Evolutionary conservation across 2,888 invertebrate species (phyloP).

Genomic region (Xylota sylvarum): DNA sequence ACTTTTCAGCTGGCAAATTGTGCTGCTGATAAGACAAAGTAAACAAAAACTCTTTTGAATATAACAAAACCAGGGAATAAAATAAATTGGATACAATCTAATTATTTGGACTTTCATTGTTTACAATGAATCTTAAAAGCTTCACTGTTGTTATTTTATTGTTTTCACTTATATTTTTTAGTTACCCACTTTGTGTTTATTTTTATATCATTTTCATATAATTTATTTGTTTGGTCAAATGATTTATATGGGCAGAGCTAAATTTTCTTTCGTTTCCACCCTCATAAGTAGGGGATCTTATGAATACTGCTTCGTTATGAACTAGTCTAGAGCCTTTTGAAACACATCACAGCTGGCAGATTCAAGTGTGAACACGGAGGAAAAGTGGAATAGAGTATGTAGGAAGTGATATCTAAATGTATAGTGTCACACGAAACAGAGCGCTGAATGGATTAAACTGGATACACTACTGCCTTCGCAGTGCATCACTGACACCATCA

Average conservation of each 20-base stretch:
- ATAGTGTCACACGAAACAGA: background rate
- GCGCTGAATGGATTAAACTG: no score
- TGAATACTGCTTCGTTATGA: no score
- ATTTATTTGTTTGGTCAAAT: background rate
- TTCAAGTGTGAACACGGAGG: background rate
- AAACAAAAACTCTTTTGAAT: background rate
- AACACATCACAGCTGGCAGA: background rate
- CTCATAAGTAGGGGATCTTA: background rate
- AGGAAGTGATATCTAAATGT: background rate
- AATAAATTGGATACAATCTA: constrained; percentile 5
- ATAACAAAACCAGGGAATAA: background rate
- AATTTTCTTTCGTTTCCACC: background rate
- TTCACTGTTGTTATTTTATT: background rate
- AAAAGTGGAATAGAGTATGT: background rate
- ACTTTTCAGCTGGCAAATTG: background rate
- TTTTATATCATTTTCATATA: background rate
- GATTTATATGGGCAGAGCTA: background rate
- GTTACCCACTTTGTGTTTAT: no score
- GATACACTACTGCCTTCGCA: background rate
- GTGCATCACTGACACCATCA: background rate
- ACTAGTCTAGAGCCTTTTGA: background rate
- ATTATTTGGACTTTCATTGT: background rate
- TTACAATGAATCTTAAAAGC: background rate
- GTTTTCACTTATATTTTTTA: background rate
- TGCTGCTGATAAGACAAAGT: constrained; percentile 6